These are phyloP conservation scores for Glareola pratincola DNA, from an alignment of 2,113 vertebrate genomes.

Conservation along the genomic window DNA sequence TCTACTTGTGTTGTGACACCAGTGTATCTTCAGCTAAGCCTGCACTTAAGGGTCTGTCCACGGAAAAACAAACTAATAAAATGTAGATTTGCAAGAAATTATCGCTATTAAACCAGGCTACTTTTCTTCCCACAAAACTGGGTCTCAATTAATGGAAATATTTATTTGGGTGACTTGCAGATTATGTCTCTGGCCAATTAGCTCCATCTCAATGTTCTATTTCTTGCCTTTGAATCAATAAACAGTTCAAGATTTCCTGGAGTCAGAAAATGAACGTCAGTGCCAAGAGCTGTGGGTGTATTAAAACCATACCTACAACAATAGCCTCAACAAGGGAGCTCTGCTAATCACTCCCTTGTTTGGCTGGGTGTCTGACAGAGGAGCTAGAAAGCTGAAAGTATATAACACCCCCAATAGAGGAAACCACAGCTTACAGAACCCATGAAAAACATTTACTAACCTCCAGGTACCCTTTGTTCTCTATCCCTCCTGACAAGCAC, in stretches of 20 bases:
- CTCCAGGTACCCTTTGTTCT: conserved; percentile 75
- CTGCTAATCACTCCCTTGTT: conserved; percentile 63
- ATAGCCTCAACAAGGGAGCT: conserved; percentile 54
- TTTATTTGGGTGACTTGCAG: conserved; percentile 64
- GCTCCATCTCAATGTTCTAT: conserved; percentile 66
- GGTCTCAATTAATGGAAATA: conserved; percentile 60
- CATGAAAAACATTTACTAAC: conserved; percentile 68
- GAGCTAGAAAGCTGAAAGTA: conserved; percentile 42
- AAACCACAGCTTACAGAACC: conserved; percentile 66
- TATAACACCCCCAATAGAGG: conserved; percentile 56
- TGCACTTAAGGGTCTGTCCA: neutral
- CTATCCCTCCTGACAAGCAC: conserved; percentile 59
- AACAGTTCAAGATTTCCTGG: conserved; percentile 76
- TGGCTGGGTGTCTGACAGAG: conserved; percentile 42
- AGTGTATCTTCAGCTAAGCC: neutral
- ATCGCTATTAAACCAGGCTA: neutral
- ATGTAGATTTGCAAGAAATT: neutral
- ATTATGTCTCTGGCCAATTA: conserved; percentile 60
- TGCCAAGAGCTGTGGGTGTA: conserved; percentile 72
- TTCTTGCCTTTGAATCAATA: conserved; percentile 70
- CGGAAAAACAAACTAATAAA: conserved; percentile 13
- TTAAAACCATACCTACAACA: conserved; percentile 77
- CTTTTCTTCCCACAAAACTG: conserved; percentile 4
- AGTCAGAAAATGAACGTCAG: conserved; percentile 51
- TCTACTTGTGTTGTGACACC: neutral